Evolutionary conservation across 2,888 invertebrate species (phyloP).

Genomic region (Ornithoptera priamus): DNA sequence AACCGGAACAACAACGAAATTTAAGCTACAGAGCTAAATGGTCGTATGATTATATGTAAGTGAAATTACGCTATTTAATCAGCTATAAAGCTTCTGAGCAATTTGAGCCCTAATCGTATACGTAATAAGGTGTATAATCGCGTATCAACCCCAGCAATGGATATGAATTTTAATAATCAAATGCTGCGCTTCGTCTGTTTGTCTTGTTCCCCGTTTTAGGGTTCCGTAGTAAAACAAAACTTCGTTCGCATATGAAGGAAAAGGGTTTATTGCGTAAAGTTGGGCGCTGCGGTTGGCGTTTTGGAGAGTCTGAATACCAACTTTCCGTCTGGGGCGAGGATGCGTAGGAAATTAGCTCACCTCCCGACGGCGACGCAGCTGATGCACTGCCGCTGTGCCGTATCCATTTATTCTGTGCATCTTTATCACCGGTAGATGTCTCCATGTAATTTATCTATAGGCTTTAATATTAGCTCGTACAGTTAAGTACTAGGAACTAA

Average conservation of each 20-base stretch:
- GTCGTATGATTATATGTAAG: no score
- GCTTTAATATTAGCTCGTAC: no score
- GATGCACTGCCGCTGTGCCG: neutral
- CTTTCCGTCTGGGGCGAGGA: constrained; percentile 35
- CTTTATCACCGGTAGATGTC: no score
- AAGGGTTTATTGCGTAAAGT: constrained; percentile 44
- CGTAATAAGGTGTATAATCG: constrained; percentile 15
- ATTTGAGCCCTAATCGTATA: constrained; percentile 1
- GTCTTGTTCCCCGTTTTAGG: constrained; percentile 32
- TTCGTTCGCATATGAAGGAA: constrained; percentile 35
- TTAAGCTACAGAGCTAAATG: no score
- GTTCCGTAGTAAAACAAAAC: constrained; percentile 32
- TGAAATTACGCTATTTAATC: neutral
- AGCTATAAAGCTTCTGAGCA: neutral
- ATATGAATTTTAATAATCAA: constrained; percentile 29
- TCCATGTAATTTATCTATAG: no score
- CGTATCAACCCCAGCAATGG: constrained; percentile 11
- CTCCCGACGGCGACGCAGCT: neutral
- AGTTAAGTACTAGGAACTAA: no score
- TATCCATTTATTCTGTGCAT: neutral
- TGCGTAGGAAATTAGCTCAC: constrained; percentile 21
- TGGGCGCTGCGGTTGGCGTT: constrained; percentile 37
- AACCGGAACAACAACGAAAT: no score
- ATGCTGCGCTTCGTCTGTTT: constrained; percentile 29
- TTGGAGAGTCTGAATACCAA: constrained; percentile 37